phyloP scores from a whole-genome alignment of 1,140 invertebrate species.

The Armadillidium nasatum region DNA sequence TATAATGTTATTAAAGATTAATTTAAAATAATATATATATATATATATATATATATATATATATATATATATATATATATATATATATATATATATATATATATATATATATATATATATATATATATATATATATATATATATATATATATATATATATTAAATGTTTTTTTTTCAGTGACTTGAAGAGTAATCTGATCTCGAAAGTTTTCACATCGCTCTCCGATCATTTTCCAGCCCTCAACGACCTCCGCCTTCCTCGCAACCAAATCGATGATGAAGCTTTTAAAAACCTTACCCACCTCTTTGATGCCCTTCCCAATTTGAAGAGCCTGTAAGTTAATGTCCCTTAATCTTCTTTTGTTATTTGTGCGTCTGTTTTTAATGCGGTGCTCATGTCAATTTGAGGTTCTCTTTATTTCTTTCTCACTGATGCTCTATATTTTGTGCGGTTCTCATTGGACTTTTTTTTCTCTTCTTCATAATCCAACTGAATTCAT shows the following conservation, averaged over 20 bases:
- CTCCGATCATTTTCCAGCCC: not conserved
- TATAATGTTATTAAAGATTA: not conserved
- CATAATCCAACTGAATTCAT: no score
- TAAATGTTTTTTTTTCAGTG: not conserved
- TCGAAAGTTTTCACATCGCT: not conserved
- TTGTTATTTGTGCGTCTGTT: no score
- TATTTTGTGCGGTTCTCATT: no score
- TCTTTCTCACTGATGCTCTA: no score
- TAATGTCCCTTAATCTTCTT: not conserved
- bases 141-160: not conserved
- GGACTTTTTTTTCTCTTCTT: no score
- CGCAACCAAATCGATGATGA: not conserved
- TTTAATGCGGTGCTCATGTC: no score
- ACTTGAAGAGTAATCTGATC: not conserved
- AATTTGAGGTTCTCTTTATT: no score
- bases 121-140: no score
- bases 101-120: no score
- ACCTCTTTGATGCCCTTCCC: not conserved
- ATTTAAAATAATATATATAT: not conserved
- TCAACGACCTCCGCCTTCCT: not conserved
- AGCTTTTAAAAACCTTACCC: not conserved
- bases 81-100: no score
- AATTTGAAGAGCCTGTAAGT: slow-evolving; percentile 7
- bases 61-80: no score
- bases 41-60: no score